These are phyloP conservation scores for Melanargia galathea DNA, from an alignment of 2,888 invertebrate genomes.

Conservation along the genomic window DNA sequence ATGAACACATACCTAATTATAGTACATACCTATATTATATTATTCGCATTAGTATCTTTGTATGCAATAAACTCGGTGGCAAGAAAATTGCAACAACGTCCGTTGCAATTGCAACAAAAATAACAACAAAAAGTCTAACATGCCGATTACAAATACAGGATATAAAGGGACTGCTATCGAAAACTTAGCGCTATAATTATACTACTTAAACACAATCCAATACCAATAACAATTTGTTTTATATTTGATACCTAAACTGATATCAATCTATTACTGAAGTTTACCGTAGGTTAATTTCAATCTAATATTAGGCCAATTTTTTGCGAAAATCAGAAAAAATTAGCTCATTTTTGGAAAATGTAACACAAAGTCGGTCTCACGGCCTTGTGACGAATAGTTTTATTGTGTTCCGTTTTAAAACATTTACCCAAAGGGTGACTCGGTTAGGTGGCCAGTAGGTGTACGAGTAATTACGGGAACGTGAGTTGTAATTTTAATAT, in stretches of 20 bases:
- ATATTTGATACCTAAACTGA: no score
- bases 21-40: no score
- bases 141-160: no score
- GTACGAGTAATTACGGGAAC: constrained; percentile 16
- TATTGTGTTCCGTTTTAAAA: constrained; percentile 8
- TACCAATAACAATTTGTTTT: no score
- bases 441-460: constrained; percentile 8
- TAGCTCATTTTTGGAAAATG: not conserved
- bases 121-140: no score
- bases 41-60: no score
- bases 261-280: not conserved
- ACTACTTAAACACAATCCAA: no score
- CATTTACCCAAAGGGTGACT: constrained; percentile 1
- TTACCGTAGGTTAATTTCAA: not conserved
- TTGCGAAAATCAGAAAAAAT: constrained; percentile 2
- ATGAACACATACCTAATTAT: not conserved
- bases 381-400: constrained; percentile 1
- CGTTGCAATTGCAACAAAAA: no score
- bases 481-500: constrained; percentile 23
- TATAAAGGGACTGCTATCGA: no score
- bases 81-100: no score
- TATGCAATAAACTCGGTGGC: no score
- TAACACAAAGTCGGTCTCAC: not conserved
- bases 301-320: not conserved
- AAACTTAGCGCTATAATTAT: no score